Evolutionary conservation across 2,113 vertebrate genomes (phyloP).

Genomic region (Phalacrocorax brasilianus): DNA sequence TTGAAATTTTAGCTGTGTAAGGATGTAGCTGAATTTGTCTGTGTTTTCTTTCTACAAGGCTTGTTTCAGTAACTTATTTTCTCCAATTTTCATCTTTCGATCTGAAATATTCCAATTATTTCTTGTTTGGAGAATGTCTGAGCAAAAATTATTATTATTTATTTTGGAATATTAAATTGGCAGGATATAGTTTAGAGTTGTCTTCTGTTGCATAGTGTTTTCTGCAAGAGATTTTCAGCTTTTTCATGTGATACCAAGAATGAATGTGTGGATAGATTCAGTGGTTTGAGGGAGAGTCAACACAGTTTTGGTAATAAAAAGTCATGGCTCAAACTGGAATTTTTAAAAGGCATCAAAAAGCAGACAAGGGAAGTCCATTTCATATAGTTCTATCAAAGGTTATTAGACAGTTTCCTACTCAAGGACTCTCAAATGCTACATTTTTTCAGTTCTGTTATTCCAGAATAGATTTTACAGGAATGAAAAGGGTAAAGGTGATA

Average conservation of each 20-base stretch:
- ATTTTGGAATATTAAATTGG: background rate
- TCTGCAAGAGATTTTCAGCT: background rate
- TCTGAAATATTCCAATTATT: background rate
- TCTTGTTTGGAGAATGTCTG: background rate
- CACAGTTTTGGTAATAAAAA: background rate
- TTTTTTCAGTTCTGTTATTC: background rate
- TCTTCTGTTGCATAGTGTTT: background rate
- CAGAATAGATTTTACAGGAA: background rate
- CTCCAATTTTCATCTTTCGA: rapidly evolving
- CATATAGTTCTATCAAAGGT: background rate
- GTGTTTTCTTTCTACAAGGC: background rate
- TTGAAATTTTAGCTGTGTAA: background rate
- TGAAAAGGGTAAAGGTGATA: background rate
- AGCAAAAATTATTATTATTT: background rate
- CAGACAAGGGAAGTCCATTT: background rate
- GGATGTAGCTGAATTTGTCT: background rate
- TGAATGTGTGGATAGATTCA: background rate
- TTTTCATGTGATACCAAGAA: background rate
- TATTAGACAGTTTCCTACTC: background rate
- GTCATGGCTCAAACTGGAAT: background rate
- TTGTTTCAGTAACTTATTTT: background rate
- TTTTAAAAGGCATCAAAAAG: background rate
- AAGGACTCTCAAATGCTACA: background rate
- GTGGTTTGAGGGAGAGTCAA: background rate
- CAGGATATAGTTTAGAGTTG: background rate